Percentiles rank a stretch among this genome's conserved stretches.
Conservation (phyloP, 2,113 vertebrate species). For the Macroglossus sobrinus region DNA sequence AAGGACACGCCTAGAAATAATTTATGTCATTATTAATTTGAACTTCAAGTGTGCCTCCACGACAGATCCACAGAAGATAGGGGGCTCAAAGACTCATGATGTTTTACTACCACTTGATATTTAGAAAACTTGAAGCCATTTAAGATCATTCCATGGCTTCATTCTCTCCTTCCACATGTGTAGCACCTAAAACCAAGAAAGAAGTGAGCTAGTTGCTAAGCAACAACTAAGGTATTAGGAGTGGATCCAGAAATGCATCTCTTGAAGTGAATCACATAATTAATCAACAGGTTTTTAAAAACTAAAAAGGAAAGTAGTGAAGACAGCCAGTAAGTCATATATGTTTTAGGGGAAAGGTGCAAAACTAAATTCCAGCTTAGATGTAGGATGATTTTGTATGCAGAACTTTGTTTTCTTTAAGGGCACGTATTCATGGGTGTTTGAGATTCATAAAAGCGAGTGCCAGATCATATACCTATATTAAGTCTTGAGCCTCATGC, state of each 20-base stretch:
- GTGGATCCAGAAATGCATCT: not conserved
- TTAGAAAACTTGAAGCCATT: not conserved
- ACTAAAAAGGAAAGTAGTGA: not conserved
- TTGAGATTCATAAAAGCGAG: not conserved
- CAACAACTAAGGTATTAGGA: not conserved
- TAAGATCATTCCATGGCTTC: not conserved
- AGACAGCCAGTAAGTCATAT: not conserved
- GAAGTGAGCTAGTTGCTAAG: conserved; percentile 1
- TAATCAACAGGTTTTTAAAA: conserved; percentile 32
- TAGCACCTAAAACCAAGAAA: not conserved
- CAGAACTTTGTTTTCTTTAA: not conserved
- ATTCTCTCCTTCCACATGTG: not conserved
- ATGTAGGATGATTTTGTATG: not conserved
- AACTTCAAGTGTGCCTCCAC: not conserved
- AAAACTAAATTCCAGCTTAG: not conserved
- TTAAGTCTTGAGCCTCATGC: not conserved
- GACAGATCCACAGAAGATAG: not conserved
- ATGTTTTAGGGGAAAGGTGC: not conserved
- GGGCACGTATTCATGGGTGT: not conserved
- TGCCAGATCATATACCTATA: not conserved
- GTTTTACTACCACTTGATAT: not conserved
- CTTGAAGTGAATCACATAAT: not conserved
- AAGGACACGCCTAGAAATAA: not conserved
- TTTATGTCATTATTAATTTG: not conserved
- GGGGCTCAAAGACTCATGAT: not conserved